A percentile compares a stretch with the other conserved stretches of the same genome.
phyloP scores from a whole-genome alignment of 2,113 vertebrate genomes.

The Phrynosoma platyrhinos region DNA sequence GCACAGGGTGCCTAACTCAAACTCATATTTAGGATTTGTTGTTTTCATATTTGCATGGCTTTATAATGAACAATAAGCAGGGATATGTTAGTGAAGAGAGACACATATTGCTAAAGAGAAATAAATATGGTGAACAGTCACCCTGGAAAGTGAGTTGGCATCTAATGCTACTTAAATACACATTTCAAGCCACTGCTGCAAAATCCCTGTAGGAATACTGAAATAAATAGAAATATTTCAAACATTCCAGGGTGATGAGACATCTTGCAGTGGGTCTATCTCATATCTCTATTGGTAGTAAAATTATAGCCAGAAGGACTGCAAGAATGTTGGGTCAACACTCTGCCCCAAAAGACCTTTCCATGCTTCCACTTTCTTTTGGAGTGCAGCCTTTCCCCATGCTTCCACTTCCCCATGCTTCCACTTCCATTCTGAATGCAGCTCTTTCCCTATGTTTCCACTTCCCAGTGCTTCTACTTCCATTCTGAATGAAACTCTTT shows the following conservation, averaged over 20 bases:
- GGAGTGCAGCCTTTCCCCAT: no score
- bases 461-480: no score
- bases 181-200: neutral
- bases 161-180: neutral
- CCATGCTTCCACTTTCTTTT: no score
- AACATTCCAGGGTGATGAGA: neutral
- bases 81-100: slow-evolving; percentile 47
- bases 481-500: no score
- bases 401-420: no score
- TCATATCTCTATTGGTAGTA: neutral
- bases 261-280: neutral
- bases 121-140: slow-evolving; percentile 7
- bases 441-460: no score
- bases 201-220: neutral
- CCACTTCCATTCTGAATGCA: no score
- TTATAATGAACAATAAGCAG: slow-evolving; percentile 57
- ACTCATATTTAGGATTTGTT: slow-evolving; percentile 55
- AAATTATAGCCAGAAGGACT: neutral
- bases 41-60: slow-evolving; percentile 50
- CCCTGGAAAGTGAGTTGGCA: neutral
- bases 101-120: slow-evolving; percentile 42
- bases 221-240: neutral
- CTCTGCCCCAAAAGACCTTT: neutral
- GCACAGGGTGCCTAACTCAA: slow-evolving; percentile 42
- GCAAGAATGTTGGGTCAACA: no score